Evolutionary conservation across 2,797 vertebrate species (phyloP).

Genomic region (Anguilla obscura): DNA sequence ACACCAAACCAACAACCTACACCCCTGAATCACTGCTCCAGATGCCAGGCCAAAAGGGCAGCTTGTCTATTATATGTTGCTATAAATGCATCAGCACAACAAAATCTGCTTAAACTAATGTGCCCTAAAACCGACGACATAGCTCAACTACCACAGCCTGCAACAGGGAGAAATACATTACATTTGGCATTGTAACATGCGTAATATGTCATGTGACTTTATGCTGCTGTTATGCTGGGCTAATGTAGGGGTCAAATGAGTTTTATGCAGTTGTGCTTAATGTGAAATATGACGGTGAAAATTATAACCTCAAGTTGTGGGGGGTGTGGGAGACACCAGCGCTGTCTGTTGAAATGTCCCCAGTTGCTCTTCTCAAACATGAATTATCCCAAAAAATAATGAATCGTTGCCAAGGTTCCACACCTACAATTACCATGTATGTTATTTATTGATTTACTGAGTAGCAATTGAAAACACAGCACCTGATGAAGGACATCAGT

Average conservation of each 20-base stretch:
- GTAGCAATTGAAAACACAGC: conserved; percentile 64
- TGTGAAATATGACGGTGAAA: background rate
- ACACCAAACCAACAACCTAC: background rate
- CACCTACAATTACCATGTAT: conserved; percentile 57
- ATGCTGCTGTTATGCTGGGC: background rate
- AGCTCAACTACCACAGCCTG: background rate
- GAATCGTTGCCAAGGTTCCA: conserved; percentile 40
- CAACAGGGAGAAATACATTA: background rate
- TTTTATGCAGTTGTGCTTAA: background rate
- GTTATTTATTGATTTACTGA: conserved; percentile 67
- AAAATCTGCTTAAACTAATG: background rate
- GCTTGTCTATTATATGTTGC: background rate
- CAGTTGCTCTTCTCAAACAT: conserved; percentile 17
- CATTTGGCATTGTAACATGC: background rate
- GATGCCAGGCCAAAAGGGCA: background rate
- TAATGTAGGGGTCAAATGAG: background rate
- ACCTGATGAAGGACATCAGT: conserved; percentile 38
- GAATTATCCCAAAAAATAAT: conserved; percentile 36
- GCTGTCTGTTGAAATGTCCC: background rate
- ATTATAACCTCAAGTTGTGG: background rate
- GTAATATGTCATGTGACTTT: background rate
- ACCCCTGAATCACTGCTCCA: too few species aligned
- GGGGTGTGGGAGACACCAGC: background rate
- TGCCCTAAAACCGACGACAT: background rate
- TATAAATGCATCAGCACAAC: background rate